These are phyloP conservation scores for Lagenorhynchus albirostris DNA, from an alignment of 2,113 vertebrate genomes.

Conservation along the genomic window DNA sequence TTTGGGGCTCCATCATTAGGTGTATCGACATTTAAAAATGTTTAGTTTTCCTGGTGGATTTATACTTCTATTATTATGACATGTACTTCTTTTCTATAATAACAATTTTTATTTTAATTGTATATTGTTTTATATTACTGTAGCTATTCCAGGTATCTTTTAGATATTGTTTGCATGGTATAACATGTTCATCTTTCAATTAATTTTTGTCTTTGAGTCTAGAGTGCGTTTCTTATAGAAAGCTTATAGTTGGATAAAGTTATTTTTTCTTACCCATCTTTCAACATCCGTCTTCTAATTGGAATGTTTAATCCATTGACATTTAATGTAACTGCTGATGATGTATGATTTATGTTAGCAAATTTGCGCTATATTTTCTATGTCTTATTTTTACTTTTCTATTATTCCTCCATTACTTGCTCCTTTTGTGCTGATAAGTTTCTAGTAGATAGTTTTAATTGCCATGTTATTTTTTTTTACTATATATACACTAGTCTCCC, in stretches of 20 bases:
- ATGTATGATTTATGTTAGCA: neutral
- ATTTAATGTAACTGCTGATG: neutral
- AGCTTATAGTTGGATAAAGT: neutral
- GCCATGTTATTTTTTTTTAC: neutral
- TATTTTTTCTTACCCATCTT: neutral
- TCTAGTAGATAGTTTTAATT: neutral
- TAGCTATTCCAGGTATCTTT: neutral
- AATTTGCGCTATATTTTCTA: neutral
- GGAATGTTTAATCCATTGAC: neutral
- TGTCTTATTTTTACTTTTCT: neutral
- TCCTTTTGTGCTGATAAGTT: neutral
- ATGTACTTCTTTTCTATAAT: neutral
- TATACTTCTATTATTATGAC: neutral
- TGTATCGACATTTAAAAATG: neutral
- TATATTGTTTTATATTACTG: neutral
- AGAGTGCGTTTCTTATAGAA: neutral
- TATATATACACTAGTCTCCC: neutral
- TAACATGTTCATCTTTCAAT: neutral
- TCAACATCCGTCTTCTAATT: neutral
- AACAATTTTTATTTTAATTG: neutral
- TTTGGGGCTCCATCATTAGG: neutral
- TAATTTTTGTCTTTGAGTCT: neutral
- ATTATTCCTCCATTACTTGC: neutral
- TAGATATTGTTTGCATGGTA: neutral
- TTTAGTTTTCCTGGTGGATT: neutral